phyloP scores from a whole-genome alignment of 2,797 vertebrate species.

The Spinibarbus caldwelli region DNA sequence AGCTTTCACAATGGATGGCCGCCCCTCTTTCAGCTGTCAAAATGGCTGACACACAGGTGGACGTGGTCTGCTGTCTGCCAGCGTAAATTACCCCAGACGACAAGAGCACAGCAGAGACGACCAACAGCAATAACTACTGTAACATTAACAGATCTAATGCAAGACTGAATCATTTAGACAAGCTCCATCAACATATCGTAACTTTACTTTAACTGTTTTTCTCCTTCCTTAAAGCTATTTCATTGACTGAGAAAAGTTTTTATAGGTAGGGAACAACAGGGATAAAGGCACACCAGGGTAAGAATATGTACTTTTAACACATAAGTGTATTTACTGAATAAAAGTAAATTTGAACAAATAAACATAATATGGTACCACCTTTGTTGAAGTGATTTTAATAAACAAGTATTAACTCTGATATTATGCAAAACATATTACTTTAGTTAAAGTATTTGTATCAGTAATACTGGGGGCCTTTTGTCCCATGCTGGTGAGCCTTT shows the following conservation, averaged over 20 bases:
- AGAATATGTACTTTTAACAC: too few species aligned
- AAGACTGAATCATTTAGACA: not conserved
- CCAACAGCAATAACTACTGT: not conserved
- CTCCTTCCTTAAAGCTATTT: constrained; percentile 4
- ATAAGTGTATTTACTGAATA: not conserved
- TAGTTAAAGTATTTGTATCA: not conserved
- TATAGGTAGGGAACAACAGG: not conserved
- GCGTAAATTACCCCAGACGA: constrained; percentile 35
- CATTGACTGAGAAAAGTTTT: not conserved
- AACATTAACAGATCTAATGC: not conserved
- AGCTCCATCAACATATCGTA: not conserved
- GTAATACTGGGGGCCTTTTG: not conserved
- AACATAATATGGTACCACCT: too few species aligned
- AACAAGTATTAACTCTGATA: too few species aligned
- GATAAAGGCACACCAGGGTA: not conserved
- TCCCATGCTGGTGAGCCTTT: not conserved
- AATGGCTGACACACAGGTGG: constrained; percentile 32
- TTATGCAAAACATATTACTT: not conserved
- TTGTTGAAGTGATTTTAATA: not conserved
- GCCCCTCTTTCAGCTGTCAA: constrained; percentile 20
- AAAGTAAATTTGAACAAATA: not conserved
- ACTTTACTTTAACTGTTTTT: not conserved
- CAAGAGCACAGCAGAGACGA: not conserved
- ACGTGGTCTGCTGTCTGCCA: constrained; percentile 37
- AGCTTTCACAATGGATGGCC: constrained; percentile 26